Evolutionary conservation across 2,113 vertebrate genomes (phyloP).

Genomic region (Sturnira hondurensis): DNA sequence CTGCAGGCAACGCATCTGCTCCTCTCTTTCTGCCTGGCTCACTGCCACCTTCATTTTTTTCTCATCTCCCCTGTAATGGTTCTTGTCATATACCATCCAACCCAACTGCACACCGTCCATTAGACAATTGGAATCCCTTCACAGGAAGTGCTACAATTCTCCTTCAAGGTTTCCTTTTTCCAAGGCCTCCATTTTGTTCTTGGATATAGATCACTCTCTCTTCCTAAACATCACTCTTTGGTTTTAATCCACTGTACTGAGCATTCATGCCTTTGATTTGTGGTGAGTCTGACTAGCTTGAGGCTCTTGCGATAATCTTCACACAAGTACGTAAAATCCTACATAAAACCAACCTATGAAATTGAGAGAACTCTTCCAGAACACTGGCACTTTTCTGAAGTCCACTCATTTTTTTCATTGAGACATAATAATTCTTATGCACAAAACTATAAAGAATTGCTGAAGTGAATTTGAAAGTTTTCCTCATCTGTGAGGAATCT

Average conservation of each 20-base stretch:
- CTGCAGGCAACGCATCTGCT: not conserved
- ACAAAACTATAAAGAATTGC: not conserved
- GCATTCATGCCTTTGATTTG: not conserved
- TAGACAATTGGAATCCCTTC: not conserved
- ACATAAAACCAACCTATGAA: not conserved
- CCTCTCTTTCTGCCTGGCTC: not conserved
- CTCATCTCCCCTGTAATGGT: not conserved
- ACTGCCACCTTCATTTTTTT: not conserved
- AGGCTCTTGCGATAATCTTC: not conserved
- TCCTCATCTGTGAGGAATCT: not conserved
- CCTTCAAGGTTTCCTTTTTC: not conserved
- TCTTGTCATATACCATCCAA: not conserved
- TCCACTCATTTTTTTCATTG: not conserved
- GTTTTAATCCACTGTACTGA: not conserved
- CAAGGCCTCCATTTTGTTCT: not conserved
- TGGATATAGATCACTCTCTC: not conserved
- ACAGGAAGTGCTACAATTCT: not conserved
- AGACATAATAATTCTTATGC: not conserved
- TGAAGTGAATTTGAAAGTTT: not conserved
- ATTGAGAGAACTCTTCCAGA: not conserved
- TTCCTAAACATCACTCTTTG: not conserved
- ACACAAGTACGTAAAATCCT: not conserved
- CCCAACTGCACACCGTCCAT: fast-evolving
- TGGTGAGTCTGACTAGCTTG: not conserved
- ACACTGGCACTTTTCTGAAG: not conserved